These are phyloP conservation scores for Alexandromys fortis DNA, from an alignment of 2,113 vertebrate genomes.

Conservation along the genomic window DNA sequence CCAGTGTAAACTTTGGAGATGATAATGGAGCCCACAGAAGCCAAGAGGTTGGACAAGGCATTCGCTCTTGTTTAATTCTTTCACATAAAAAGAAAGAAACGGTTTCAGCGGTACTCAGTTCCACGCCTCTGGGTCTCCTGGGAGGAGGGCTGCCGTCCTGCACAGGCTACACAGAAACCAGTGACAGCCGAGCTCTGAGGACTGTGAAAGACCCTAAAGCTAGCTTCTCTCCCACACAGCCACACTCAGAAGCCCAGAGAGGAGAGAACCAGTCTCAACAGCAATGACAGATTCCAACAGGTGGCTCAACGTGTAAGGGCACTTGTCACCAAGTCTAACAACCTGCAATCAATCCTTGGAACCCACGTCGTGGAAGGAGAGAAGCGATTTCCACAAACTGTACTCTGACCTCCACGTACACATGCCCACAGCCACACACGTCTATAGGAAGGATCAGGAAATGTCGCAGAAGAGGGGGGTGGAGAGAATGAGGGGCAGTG, in stretches of 20 bases:
- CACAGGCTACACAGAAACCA: background rate
- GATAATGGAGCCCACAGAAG: background rate
- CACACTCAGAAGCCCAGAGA: background rate
- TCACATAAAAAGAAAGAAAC: background rate
- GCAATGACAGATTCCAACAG: background rate
- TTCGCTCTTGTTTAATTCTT: constrained; percentile 13
- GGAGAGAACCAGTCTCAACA: background rate
- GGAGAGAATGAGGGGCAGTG: background rate
- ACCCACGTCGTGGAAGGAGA: background rate
- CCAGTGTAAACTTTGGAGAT: background rate
- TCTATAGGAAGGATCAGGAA: background rate
- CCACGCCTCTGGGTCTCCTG: background rate
- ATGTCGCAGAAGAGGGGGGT: background rate
- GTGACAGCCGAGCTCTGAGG: background rate
- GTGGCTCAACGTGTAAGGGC: background rate
- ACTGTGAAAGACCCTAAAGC: background rate
- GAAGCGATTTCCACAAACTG: background rate
- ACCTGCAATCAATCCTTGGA: background rate
- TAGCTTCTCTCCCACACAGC: background rate
- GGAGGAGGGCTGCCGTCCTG: background rate
- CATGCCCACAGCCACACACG: background rate
- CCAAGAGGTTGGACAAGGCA: background rate
- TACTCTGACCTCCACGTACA: background rate
- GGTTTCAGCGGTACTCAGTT: background rate
- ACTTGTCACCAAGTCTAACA: background rate